Conservation (phyloP, 2,113 vertebrate species). For the Procavia capensis region DNA sequence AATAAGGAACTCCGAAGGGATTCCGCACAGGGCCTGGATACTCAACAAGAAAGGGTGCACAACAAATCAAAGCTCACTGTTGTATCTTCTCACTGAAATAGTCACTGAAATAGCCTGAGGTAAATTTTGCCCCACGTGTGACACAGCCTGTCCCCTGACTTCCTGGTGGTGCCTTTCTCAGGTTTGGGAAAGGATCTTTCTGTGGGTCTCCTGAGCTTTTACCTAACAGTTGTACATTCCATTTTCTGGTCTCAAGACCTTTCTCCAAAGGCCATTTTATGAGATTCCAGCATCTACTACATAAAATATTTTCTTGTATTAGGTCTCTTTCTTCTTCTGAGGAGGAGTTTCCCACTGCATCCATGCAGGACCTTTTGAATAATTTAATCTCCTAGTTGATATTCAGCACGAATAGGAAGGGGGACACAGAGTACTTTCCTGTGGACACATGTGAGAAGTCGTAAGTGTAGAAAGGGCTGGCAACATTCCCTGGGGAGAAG, state of each 20-base stretch:
- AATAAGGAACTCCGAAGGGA: rapidly evolving
- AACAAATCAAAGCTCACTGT: rapidly evolving
- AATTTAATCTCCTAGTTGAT: neutral
- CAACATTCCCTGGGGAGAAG: neutral
- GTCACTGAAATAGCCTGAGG: rapidly evolving
- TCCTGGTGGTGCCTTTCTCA: neutral
- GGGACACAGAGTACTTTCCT: neutral
- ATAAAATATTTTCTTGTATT: no score
- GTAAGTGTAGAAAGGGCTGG: neutral
- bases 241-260: neutral
- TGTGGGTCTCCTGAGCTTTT: neutral
- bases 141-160: neutral
- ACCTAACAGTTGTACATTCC: neutral
- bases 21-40: rapidly evolving
- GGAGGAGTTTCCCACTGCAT: neutral
- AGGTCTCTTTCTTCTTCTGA: neutral
- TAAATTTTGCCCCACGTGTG: rapidly evolving
- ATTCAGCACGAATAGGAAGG: neutral
- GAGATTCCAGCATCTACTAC: neutral
- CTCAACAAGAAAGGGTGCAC: no score
- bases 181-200: neutral
- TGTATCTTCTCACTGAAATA: neutral
- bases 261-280: neutral
- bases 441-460: neutral
- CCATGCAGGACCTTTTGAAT: rapidly evolving